A percentile compares a stretch with the other conserved stretches of the same genome.
Conservation (phyloP, 1,140 invertebrate species). For the Hypothenemus hampei region DNA sequence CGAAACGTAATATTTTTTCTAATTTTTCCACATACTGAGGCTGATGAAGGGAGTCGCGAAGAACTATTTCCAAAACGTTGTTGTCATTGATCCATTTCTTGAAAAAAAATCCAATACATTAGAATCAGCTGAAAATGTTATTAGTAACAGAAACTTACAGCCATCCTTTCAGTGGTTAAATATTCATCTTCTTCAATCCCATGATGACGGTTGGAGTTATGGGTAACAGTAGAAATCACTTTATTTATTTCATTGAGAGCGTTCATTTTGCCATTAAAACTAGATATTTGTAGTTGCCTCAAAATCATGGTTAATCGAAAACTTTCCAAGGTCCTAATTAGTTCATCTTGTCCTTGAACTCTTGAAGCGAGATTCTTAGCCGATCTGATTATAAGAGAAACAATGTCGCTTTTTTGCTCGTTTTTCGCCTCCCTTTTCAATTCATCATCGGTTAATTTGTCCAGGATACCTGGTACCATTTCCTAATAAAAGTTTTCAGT, state of each 20-base stretch:
- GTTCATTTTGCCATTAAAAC: constrained; percentile 99
- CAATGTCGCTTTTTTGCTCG: constrained; percentile 89
- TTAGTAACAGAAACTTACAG: constrained; percentile 58
- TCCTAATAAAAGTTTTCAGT: constrained; percentile 64
- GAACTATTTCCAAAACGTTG: constrained; percentile 90
- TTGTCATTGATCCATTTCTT: constrained; percentile 97
- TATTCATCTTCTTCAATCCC: constrained; percentile 82
- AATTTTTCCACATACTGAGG: constrained; percentile 97
- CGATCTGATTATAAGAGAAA: constrained; percentile 84
- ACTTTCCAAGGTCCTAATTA: constrained; percentile 86
- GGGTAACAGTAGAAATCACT: constrained; percentile 86
- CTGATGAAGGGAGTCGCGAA: constrained; percentile 93
- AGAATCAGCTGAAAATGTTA: neutral
- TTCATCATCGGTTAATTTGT: constrained; percentile 95
- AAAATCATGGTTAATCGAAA: constrained; percentile 96
- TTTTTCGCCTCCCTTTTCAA: constrained; percentile 95
- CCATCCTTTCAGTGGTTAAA: constrained; percentile 90
- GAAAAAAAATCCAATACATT: constrained; percentile 28
- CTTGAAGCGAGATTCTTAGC: constrained; percentile 81
- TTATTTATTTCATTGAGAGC: constrained; percentile 98
- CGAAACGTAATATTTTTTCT: constrained; percentile 94
- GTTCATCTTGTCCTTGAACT: constrained; percentile 75
- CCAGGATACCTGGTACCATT: constrained; percentile 84
- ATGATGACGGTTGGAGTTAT: constrained; percentile 72
- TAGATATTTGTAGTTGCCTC: constrained; percentile 90